phyloP scores from a whole-genome alignment of 2,888 invertebrate genomes.

The Scaptomyza tumidula region DNA sequence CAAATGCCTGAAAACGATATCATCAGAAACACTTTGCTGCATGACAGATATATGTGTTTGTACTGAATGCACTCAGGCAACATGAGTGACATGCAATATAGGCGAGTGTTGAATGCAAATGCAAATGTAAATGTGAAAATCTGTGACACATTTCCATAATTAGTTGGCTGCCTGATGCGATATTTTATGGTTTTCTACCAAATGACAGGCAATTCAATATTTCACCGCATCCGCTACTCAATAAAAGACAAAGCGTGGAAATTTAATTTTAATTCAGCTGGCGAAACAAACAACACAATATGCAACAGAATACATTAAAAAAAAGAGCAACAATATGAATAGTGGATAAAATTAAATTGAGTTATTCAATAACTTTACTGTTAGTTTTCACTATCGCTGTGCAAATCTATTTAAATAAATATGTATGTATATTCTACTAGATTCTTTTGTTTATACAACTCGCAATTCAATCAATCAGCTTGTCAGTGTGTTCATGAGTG shows the following conservation, averaged over 20 bases:
- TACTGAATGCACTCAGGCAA: constrained; percentile 12
- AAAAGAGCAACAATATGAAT: not conserved
- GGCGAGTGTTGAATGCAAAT: constrained; percentile 24
- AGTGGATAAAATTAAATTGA: constrained; percentile 3
- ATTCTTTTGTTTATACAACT: constrained; percentile 4
- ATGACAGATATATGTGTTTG: constrained; percentile 13
- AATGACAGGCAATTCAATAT: constrained; percentile 44
- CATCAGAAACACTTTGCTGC: constrained; percentile 39
- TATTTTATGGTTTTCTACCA: constrained; percentile 26
- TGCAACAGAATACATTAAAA: not conserved
- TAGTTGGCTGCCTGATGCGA: constrained; percentile 54
- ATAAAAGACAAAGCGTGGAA: constrained; percentile 26
- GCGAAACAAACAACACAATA: constrained; percentile 8
- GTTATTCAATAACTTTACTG: constrained; percentile 27
- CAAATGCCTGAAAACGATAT: constrained; percentile 66
- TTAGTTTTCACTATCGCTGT: constrained; percentile 26
- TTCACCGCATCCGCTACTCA: constrained; percentile 32
- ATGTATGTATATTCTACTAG: not conserved
- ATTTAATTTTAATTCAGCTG: constrained; percentile 61
- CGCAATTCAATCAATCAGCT: constrained; percentile 64
- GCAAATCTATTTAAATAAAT: constrained; percentile 43
- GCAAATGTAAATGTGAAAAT: constrained; percentile 43
- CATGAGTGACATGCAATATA: constrained; percentile 9
- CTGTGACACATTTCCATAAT: constrained; percentile 61
- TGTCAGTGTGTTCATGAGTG: constrained; percentile 35